Evolutionary conservation across 2,113 vertebrate genomes (phyloP), one percentile per base, ranked within the genome.

Genomic region (Microtus pennsylvanicus): DNA sequence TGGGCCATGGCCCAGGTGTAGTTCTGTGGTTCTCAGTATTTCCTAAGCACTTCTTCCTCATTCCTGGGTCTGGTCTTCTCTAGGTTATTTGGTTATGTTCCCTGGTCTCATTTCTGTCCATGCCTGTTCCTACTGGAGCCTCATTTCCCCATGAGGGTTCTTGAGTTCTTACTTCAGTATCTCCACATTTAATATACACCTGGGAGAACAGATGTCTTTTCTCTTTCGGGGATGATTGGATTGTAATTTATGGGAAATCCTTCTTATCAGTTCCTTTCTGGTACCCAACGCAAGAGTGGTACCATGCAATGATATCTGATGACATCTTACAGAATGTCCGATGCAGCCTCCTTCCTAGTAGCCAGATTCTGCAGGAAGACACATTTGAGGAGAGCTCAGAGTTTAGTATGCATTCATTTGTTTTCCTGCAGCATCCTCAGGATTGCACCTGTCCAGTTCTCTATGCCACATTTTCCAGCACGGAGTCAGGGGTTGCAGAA

Each of bases 401-500:
- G 90, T 92, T 93, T 94, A 78, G 45, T n/a, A 52, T 50, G 14
- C 10, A 52, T 55, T 55, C 33, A 35, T 89, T 17, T 74, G 21
- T 87, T 97, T 94, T 88, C 75, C 87, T 67, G 67, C n/a, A 89
- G 89, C 63, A 76, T 61, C 21, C n/a, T 69, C 26, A 21, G n/a
- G 70, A 94, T 69, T 55, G 13, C 76, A 50, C 81, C 47, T 67
- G 67, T 90, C 21, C 52, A 82, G 3, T 9, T 70, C 61, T 89
- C 58, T 7, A 33, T 26, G 13, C 30, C 58, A 86, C 33, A 81
- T 89, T 91, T 97, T 93, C 82, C 76, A 90, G 50, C 5, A 5
- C 22, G 58, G n/a, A 90, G 14, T 83, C 52, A 78, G 14, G 30
- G 24, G 11, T 74, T 77, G 24, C 83, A 72, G 55, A 63, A 96